Evolutionary conservation across 2,113 vertebrate genomes (phyloP).

Genomic region (Ptilorrhoa leucosticta): DNA sequence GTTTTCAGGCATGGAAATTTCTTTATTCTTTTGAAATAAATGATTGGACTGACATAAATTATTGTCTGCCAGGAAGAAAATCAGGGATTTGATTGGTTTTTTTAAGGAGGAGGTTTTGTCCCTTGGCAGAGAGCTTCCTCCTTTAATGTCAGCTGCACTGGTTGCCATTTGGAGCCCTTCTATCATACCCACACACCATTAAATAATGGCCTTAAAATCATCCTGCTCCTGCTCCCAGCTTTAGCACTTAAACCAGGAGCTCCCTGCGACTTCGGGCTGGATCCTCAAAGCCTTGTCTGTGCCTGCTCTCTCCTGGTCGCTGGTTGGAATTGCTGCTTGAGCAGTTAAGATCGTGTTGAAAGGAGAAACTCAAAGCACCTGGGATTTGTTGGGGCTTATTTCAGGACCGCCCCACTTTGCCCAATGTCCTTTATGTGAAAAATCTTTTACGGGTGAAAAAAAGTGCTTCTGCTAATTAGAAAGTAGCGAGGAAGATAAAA

Average conservation of each 20-base stretch:
- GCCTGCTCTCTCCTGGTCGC: conserved; percentile 11
- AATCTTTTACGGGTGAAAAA: neutral
- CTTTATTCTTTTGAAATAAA: neutral
- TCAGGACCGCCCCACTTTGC: neutral
- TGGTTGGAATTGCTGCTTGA: neutral
- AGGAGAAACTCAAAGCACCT: neutral
- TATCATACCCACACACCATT: neutral
- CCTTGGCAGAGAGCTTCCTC: neutral
- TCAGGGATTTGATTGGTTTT: neutral
- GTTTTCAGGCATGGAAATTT: neutral
- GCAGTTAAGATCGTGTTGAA: rapidly evolving
- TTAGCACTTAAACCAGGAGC: neutral
- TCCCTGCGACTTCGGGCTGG: rapidly evolving
- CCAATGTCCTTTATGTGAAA: neutral
- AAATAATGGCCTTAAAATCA: neutral
- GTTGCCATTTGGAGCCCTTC: neutral
- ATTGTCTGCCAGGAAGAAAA: neutral
- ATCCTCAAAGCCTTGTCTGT: neutral
- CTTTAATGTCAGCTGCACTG: neutral
- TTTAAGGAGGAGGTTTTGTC: neutral
- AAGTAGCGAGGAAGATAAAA: neutral
- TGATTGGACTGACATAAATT: neutral
- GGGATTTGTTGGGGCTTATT: neutral
- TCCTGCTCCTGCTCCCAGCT: neutral
- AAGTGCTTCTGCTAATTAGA: neutral